Evolutionary conservation across 2,113 vertebrate species (phyloP).

Genomic region (Pardalotus punctatus): DNA sequence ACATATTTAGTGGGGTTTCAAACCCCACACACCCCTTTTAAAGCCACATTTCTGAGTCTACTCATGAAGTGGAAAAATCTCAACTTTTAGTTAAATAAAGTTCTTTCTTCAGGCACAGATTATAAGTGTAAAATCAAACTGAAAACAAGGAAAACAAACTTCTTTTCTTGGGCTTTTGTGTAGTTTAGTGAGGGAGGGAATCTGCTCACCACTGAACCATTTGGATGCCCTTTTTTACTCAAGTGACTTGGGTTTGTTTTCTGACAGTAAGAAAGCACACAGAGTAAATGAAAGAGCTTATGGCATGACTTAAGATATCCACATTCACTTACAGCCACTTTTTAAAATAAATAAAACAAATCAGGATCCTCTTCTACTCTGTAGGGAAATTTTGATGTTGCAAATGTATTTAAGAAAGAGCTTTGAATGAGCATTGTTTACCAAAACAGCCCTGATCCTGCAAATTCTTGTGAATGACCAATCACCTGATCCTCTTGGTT

Average conservation of each 20-base stretch:
- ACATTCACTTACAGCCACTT: accelerated
- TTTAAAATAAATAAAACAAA: neutral
- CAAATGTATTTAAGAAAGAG: neutral
- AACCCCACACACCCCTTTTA: neutral
- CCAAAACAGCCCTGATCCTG: neutral
- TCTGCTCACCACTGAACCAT: neutral
- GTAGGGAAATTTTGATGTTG: neutral
- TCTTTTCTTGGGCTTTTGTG: neutral
- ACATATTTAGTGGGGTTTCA: neutral
- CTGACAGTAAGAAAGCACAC: neutral
- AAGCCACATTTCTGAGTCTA: neutral
- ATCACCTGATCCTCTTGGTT: neutral
- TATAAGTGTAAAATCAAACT: neutral
- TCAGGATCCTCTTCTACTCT: neutral
- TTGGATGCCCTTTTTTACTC: neutral
- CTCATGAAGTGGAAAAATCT: neutral
- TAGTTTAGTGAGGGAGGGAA: neutral
- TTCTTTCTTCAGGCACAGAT: neutral
- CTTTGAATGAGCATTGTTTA: neutral
- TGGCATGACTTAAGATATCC: neutral
- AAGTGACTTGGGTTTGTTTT: neutral
- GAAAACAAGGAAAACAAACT: neutral
- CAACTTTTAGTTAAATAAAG: neutral
- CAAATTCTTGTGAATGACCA: neutral
- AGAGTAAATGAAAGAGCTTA: neutral